These are phyloP conservation scores for Hyles euphorbiae DNA, from an alignment of 1,140 invertebrate genomes.

Conservation along the genomic window DNA sequence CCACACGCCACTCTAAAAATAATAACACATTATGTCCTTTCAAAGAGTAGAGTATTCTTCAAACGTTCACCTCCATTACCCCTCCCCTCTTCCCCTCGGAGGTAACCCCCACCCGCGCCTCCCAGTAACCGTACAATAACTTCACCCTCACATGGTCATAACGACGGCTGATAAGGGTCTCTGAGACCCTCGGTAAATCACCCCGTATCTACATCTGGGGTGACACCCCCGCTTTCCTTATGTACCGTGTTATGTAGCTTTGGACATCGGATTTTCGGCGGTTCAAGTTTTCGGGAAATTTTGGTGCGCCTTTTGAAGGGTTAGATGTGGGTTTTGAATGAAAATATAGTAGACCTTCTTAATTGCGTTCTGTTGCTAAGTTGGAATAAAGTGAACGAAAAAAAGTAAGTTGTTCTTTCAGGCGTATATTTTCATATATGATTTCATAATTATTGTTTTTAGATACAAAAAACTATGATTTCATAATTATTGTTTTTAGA, in stretches of 20 bases:
- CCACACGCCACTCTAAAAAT: constrained; percentile 27
- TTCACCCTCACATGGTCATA: constrained; percentile 72
- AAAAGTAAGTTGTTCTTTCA: too few species aligned
- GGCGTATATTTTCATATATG: too few species aligned
- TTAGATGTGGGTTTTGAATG: too few species aligned
- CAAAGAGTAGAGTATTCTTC: constrained; percentile 46
- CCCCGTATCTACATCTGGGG: constrained; percentile 49
- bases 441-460: too few species aligned
- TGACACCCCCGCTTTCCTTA: constrained; percentile 40
- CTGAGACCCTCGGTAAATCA: constrained; percentile 62
- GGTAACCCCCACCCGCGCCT: constrained; percentile 17
- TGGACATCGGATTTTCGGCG: constrained; percentile 35
- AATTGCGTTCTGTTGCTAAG: too few species aligned
- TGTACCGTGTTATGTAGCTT: constrained; percentile 27
- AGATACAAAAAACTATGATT: too few species aligned
- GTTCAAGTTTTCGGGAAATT: constrained; percentile 2
- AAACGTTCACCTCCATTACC: constrained; percentile 40
- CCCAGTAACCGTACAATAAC: constrained; percentile 42
- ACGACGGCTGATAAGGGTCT: constrained; percentile 68
- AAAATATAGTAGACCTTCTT: too few species aligned
- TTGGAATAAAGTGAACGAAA: too few species aligned
- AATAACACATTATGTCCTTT: constrained; percentile 57
- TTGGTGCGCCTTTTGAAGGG: not conserved
- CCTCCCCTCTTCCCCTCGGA: constrained; percentile 12
- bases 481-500: too few species aligned